Base-by-base conservation (phyloP, 2,113 vertebrate species). In the Syngnathus floridae region DNA sequence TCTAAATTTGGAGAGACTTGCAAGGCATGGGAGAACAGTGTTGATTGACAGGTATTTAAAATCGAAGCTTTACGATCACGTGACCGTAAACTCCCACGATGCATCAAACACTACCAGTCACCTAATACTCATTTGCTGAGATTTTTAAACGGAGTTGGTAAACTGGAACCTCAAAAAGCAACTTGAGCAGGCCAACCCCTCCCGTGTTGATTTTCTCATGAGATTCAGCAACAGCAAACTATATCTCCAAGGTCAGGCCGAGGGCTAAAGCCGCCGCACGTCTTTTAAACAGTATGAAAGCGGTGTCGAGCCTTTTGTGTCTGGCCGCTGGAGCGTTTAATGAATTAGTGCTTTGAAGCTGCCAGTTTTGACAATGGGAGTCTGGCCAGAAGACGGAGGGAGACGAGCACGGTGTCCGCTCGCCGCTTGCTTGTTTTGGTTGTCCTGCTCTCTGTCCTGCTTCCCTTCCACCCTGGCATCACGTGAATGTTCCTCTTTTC, bases 241-340 rank as follows among this genome's bases (percentile, higher is more conserved):
- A 11, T n/a, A 11, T 59, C 52, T 40, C 22, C 19, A 63, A 62
- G 75, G 54, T 58, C 58, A 69, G 62, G 62, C 65, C 12, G 54
- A 57, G 62, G 2, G 22, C 63, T 8, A 4, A 57, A 19, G 48
- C 75, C 49, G 21, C 54, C 65, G 51, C 73, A 73, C 66, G 69
- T 74, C 66, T 72, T 70, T 73, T 60, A 74, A 80, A 73, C 74
- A 73, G 37, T 61, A 65, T 73, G 75, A 81, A 75, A 74, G 58
- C 74, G 70, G 63, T 61, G 64, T 64, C 57, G 57, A 65, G 67
- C 62, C 71, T 73, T 65, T 76, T 61, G 70, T 77, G 82, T 83
- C 77, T 79, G 85, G 60, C 69, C 81, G 77, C 72, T 63, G 81
- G 82, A 84, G 84, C 88, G 85, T 88, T 83, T 88, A 84, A 85